Evolutionary conservation across 2,113 vertebrate species (phyloP), one percentile per base, ranked within the genome.

Genomic region (Sciurus niger): DNA sequence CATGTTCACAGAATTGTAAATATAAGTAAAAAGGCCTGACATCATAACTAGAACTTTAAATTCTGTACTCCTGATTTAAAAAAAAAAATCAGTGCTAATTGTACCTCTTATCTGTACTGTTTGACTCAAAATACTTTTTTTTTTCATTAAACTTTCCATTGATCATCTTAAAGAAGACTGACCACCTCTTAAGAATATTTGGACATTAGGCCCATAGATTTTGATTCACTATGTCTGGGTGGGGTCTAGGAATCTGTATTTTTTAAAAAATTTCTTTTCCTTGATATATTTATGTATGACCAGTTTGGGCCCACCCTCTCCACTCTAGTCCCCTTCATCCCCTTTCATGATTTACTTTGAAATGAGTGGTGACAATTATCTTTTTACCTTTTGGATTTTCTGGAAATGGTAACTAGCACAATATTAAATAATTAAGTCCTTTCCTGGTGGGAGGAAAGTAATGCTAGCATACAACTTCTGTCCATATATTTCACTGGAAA

Each of bases 281-380:
- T 84, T 16, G 5, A 11, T 88, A 18, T 7, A 18, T 9, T 80
- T 76, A 32, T 67, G 1, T 90, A 79, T 13, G 72, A 70, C 32
- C 40, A 43, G 8, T 51, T 84, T 24, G 2, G 20, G 58, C 55
- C 1, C 51, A 4, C 40, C 5, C 58, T 53, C 4, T 28, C 43
- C 11, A 60, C 22, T 25, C 58, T 60, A 22, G 20, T 60, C 22
- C 8, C 58, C 58, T 60, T 25, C 8, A 9, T 2, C 3, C 8
- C 22, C 1, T 60, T 78, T 77, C 28, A 22, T 82, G 24, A 53
- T 80, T 77, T 88, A 86, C 73, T 92, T 92, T 92, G 83, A 77
- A 90, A 90, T 95, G 65, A 86, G 28, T 77, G 28, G 48, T 84
- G 51, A 28, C 30, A 74, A 4, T 96, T 92, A 67, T 46, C 70